Conservation (phyloP, 2,113 vertebrate species). For the Brevimyrus niger region DNA sequence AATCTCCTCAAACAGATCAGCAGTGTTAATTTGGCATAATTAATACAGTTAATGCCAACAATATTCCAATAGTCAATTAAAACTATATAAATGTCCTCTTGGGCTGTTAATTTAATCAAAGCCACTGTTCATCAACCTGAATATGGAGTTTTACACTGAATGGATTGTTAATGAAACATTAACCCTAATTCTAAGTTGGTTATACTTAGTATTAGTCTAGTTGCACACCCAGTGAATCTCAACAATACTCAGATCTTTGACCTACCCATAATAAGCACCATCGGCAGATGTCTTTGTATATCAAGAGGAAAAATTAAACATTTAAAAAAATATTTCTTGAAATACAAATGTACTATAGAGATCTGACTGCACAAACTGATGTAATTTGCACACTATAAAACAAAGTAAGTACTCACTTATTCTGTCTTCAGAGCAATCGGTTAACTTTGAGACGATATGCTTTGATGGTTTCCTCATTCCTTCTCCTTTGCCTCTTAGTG, state of each 20-base stretch:
- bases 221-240: neutral
- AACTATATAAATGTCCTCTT: neutral
- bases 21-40: neutral
- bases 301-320: neutral
- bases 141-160: neutral
- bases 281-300: neutral
- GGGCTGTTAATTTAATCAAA: neutral
- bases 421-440: neutral
- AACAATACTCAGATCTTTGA: neutral
- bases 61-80: neutral
- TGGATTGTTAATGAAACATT: neutral
- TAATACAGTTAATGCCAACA: neutral
- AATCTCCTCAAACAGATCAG: neutral
- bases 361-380: neutral
- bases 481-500: neutral
- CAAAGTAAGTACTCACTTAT: too few relatives aligned
- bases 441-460: neutral
- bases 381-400: neutral
- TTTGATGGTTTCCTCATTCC: neutral
- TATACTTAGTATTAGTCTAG: neutral
- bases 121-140: neutral
- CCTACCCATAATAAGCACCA: neutral
- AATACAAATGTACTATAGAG: neutral
- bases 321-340: neutral
- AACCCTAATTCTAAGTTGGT: neutral